phyloP scores from a whole-genome alignment of 2,113 vertebrate species.

The Tetrax tetrax region DNA sequence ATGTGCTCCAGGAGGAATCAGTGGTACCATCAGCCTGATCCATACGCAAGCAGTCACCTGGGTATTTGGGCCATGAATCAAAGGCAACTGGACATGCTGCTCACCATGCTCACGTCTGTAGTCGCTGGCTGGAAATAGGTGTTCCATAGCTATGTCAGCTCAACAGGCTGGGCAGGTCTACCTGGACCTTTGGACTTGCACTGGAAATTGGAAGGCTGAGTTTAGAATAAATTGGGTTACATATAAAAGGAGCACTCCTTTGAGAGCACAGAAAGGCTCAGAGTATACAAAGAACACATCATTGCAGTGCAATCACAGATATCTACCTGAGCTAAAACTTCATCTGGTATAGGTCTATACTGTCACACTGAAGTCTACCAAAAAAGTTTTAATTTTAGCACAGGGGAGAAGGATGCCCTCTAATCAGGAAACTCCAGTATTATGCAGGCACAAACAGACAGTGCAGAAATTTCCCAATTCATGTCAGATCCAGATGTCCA shows the following conservation, averaged over 20 bases:
- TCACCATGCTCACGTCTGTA: neutral
- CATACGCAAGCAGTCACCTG: neutral
- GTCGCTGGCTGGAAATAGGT: neutral
- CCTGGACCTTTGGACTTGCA: neutral
- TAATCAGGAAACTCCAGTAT: neutral
- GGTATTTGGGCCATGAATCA: neutral
- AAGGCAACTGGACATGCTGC: neutral
- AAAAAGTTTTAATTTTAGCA: neutral
- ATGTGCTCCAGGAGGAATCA: neutral
- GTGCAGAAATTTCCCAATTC: neutral
- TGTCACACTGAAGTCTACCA: neutral
- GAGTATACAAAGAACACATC: neutral
- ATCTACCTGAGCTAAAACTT: neutral
- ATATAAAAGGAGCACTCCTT: neutral
- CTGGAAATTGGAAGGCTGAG: neutral
- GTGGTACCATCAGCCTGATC: neutral
- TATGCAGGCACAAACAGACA: neutral
- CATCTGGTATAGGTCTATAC: neutral
- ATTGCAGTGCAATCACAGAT: neutral
- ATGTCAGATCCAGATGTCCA: neutral
- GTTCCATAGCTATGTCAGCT: neutral
- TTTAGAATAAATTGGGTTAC: neutral
- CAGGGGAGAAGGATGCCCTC: neutral
- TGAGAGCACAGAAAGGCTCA: neutral
- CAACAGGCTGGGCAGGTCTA: neutral